These are phyloP conservation scores for Cenopis cana DNA, from an alignment of 2,888 invertebrate genomes.

Conservation along the genomic window DNA sequence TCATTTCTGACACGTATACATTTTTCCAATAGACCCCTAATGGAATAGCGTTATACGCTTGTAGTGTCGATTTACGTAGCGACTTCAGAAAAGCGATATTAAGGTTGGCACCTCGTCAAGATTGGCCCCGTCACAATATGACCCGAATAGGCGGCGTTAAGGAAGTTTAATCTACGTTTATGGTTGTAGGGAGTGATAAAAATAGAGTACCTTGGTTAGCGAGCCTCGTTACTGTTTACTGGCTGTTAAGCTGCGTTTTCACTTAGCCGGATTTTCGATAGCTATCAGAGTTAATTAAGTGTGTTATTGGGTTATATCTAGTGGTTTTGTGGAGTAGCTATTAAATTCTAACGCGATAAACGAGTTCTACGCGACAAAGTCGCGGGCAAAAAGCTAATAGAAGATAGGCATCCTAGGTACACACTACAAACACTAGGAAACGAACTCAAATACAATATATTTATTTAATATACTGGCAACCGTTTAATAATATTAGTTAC, in stretches of 20 bases:
- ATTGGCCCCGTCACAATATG: slow-evolving; percentile 35
- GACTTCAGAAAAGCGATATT: slow-evolving; percentile 2
- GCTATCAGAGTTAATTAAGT: slow-evolving; percentile 28
- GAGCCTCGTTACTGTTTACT: slow-evolving; percentile 31
- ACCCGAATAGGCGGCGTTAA: slow-evolving; percentile 37
- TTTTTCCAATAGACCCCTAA: background rate
- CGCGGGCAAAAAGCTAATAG: no score
- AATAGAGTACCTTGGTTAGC: slow-evolving; percentile 40
- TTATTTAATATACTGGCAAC: no score
- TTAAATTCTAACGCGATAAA: no score
- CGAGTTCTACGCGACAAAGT: no score
- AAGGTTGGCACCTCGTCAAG: slow-evolving; percentile 16
- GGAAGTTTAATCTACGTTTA: slow-evolving; percentile 41
- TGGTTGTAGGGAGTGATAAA: slow-evolving; percentile 37
- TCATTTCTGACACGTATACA: background rate
- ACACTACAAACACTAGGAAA: no score
- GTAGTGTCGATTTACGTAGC: background rate
- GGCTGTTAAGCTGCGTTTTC: slow-evolving; percentile 40
- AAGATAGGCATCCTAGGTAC: no score
- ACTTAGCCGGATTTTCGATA: slow-evolving; percentile 38
- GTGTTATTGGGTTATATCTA: background rate
- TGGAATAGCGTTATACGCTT: background rate
- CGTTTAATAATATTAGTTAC: no score
- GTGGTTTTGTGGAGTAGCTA: no score
- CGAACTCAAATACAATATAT: no score